Evolutionary conservation across 2,113 vertebrate species (phyloP), one percentile per base, ranked within the genome.

Genomic region (Tachycineta bicolor): DNA sequence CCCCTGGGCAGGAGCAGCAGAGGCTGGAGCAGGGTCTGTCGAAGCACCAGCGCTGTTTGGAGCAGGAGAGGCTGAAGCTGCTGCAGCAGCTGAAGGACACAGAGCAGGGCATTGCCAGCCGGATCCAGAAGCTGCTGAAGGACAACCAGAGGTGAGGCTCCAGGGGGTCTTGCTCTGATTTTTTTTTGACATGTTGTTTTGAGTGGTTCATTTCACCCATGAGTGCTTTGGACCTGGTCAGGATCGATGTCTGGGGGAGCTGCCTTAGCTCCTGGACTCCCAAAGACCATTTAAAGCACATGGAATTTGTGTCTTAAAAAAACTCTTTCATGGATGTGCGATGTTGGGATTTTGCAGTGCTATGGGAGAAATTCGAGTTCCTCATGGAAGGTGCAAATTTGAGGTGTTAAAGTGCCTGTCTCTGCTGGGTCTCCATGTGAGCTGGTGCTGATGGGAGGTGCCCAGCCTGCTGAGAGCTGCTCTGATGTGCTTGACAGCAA

Each of bases 51-150:
- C 98, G 97, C 49, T 93, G 41, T 49, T 95, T 99, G 94, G 99
- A 99, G 8, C 97, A 97, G 2, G 99, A 99, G 87, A 98, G 98
- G 31, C 98, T 97, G 93, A 98, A 97, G 79, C 95, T 99, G 63
- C 98, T 98, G 93, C 98, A 98, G 65, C 98, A 98, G 94, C 96
- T 99, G 49, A 97, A 98, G 59, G 96, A 97, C 77, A 98, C 98
- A 0, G 99, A 99, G 95, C 97, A 98, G 39, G 95, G 81, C 88
- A 97, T 98, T 82, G 96, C 98, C 50, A 85, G 68, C 50, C 98
- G 98, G 8, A 98, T 99, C 97, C 97, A 98, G 90, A 98, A 95
- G 81, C 98, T 99, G 71, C 98, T 99, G 50, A 97, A 98, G 90
- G 98, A 99, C 84, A 99, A 98, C 80, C 98, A 97, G 93, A 99